phyloP scores from a whole-genome alignment of 2,113 vertebrate species.

The Zosterops pallidus region DNA sequence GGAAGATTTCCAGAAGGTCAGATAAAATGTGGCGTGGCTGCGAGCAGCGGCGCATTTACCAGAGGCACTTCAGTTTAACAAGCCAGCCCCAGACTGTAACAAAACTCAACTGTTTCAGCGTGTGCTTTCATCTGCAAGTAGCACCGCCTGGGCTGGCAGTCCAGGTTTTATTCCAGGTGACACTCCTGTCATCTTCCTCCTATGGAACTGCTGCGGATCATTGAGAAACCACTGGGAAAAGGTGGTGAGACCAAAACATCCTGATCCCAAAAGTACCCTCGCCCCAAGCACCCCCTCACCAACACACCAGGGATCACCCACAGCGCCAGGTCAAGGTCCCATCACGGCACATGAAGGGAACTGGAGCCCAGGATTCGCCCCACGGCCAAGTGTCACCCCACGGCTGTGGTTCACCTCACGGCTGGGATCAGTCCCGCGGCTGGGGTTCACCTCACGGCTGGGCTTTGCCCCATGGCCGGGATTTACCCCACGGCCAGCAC shows the following conservation, averaged over 20 bases:
- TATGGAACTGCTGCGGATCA: rapidly evolving
- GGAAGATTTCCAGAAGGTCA: neutral
- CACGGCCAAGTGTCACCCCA: neutral
- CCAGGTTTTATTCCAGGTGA: neutral
- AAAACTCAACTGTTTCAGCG: rapidly evolving
- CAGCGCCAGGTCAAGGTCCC: rapidly evolving
- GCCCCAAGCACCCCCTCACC: neutral
- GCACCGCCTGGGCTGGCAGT: neutral
- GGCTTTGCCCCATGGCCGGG: neutral
- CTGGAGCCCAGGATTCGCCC: rapidly evolving
- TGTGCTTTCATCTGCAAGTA: neutral
- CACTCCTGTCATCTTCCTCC: neutral
- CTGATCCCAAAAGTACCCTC: neutral
- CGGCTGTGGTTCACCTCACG: rapidly evolving
- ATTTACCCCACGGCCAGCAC: rapidly evolving
- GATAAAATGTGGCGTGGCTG: neutral
- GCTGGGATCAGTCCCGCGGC: neutral
- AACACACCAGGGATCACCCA: rapidly evolving
- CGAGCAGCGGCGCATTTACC: neutral
- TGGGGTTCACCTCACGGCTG: rapidly evolving
- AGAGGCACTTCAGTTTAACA: neutral
- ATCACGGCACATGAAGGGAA: rapidly evolving
- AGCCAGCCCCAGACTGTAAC: neutral
- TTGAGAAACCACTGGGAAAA: rapidly evolving
- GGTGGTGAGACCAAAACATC: rapidly evolving